Evolutionary conservation across 1,140 invertebrate genomes (phyloP), one percentile per base, ranked within the genome.

Genomic region (Trachymyrmex septentrionalis): DNA sequence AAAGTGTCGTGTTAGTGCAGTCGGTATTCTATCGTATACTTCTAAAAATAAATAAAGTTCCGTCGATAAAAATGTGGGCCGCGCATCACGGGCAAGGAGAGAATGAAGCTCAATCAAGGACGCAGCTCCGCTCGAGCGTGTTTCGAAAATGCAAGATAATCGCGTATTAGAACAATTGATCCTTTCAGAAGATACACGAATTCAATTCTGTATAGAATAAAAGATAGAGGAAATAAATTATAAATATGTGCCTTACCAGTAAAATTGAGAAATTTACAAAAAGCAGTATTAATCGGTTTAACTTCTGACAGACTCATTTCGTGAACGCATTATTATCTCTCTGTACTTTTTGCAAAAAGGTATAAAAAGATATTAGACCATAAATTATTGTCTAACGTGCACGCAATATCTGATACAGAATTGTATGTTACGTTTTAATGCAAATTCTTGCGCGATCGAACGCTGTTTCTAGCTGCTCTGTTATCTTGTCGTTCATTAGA

Each of bases 41-140:
- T 63, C 86, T 86, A 91, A 91, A 90, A 91, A 91, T 89, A 89
- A 89, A 87, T 86, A 64, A 67, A 67, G 61, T 78, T 78, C 73
- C 57, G 77, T 90, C 88, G 89, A 90, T 90, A 78, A 78, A 89
- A 90, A 90, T 89, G 66, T 90, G 64, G 88, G 85, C 73, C 72
- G 61, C 73, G 48, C 77, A 89, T 63, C 66, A 76, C 71, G 50
- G 76, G 66, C 85, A 89, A 90, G 75, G 87, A 67, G 78, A 73
- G 7, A 38, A 38, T 61, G 59, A 24, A 38, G 71, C 53, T 53
- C 67, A 57, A 34, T 53, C 88, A 90, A 90, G 88, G 88, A 84
- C 87, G 64, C 50, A 86, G 77, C 48, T 71, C 77, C 77, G 78
- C 89, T 88, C 78, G 85, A 80, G 55, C 63, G 9, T 44, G 66